A percentile compares a stretch with the other conserved stretches of the same genome.
These are phyloP conservation scores for Gonocerus acuteangulatus DNA, from an alignment of 2,888 invertebrate genomes.

Conservation along the genomic window DNA sequence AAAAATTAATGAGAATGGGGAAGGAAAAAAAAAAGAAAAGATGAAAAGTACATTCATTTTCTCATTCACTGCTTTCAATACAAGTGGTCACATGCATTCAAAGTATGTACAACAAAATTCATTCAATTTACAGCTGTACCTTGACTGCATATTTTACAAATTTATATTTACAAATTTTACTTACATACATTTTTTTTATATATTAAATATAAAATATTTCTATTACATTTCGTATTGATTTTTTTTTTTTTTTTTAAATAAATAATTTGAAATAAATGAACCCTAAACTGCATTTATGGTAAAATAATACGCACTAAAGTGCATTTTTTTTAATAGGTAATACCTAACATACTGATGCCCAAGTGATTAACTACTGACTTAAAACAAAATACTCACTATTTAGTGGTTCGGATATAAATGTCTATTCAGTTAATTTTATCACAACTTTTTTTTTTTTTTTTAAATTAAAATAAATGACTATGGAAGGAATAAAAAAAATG, in stretches of 20 bases:
- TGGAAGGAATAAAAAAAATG: neutral
- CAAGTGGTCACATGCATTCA: constrained; percentile 18
- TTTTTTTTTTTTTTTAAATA: constrained; percentile 8
- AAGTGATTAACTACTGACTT: neutral
- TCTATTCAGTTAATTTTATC: constrained; percentile 8
- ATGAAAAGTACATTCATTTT: constrained; percentile 9
- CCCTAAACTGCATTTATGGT: neutral
- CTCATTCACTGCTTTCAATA: neutral
- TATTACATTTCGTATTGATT: neutral
- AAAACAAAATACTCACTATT: constrained; percentile 4
- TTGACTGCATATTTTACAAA: constrained; percentile 12
- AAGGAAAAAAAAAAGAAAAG: constrained; percentile 11
- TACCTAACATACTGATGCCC: neutral
- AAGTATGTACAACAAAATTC: constrained; percentile 8
- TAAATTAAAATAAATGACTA: constrained; percentile 7
- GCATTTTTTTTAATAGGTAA: neutral
- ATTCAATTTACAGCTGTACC: neutral
- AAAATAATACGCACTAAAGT: neutral
- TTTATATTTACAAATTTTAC: constrained; percentile 6
- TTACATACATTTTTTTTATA: constrained; percentile 7
- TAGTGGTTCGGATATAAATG: constrained; percentile 18
- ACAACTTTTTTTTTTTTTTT: constrained; percentile 8
- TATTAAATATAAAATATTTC: constrained; percentile 17
- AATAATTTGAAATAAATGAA: neutral
- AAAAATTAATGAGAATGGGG: constrained; percentile 3